Evolutionary conservation across 1,140 invertebrate species (phyloP).

Genomic region (Olivierus martensii): DNA sequence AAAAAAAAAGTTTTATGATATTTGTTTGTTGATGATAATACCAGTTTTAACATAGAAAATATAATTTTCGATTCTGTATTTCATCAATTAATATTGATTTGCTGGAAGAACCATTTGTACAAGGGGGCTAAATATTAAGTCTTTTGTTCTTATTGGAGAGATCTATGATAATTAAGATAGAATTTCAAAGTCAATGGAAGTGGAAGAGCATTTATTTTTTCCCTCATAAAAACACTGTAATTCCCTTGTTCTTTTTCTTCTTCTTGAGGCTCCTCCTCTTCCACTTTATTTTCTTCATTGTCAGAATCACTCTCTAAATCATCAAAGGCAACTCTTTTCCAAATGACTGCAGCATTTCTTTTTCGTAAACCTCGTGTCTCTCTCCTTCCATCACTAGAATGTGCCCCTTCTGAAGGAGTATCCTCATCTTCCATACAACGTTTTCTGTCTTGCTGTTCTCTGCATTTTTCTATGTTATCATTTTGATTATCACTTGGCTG

Average conservation of each 20-base stretch:
- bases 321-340: slow-evolving; percentile 13
- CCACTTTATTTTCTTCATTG: slow-evolving; percentile 6
- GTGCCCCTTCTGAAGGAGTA: background rate
- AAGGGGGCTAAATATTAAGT: too few relatives aligned
- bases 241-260: slow-evolving; percentile 5
- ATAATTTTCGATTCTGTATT: too few relatives aligned
- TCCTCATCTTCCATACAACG: background rate
- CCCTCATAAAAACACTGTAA: slow-evolving; percentile 32
- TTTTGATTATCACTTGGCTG: slow-evolving; percentile 6
- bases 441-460: background rate
- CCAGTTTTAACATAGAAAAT: too few relatives aligned
- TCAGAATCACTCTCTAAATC: slow-evolving; percentile 11
- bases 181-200: slow-evolving; percentile 39
- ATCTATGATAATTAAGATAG: slow-evolving; percentile 38
- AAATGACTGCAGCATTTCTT: slow-evolving; percentile 9
- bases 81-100: too few relatives aligned
- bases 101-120: too few relatives aligned
- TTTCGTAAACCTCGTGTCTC: background rate
- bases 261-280: slow-evolving; percentile 1
- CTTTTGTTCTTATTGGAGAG: background rate
- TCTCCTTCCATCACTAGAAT: background rate
- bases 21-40: too few relatives aligned
- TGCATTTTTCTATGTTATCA: background rate
- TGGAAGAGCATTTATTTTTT: slow-evolving; percentile 38
- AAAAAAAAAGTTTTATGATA: too few relatives aligned